phyloP scores from a whole-genome alignment of 2,113 vertebrate genomes.

The Tragelaphus scriptus region DNA sequence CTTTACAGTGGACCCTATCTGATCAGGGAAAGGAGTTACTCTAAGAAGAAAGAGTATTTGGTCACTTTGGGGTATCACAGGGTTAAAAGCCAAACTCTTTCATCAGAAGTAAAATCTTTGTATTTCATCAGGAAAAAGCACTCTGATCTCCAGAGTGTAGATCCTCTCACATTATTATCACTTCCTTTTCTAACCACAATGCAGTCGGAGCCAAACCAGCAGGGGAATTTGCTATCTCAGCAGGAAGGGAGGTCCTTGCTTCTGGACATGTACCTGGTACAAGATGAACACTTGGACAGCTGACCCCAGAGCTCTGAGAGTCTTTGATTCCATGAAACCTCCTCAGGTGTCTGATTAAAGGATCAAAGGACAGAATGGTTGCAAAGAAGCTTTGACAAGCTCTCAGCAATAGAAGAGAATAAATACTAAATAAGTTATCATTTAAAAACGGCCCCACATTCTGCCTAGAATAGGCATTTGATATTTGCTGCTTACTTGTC shows the following conservation, averaged over 20 bases:
- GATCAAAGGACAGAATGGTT: neutral
- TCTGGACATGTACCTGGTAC: neutral
- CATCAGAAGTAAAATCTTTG: neutral
- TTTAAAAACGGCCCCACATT: neutral
- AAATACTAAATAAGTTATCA: neutral
- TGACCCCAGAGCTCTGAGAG: neutral
- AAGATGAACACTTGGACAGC: neutral
- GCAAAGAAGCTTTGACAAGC: neutral
- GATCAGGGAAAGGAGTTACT: neutral
- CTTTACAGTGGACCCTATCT: accelerated
- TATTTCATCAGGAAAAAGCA: neutral
- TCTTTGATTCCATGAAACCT: neutral
- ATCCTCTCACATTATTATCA: neutral
- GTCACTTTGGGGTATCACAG: neutral
- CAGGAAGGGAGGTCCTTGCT: accelerated
- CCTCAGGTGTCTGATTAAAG: neutral
- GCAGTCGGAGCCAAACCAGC: neutral
- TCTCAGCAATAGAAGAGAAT: neutral
- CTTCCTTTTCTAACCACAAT: neutral
- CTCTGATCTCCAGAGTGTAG: neutral
- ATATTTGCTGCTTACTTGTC: neutral
- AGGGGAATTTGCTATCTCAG: neutral
- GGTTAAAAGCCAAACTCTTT: neutral
- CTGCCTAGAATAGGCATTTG: neutral
- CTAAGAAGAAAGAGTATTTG: neutral